phyloP scores from a whole-genome alignment of 2,888 invertebrate species.

The Meloe dianella region DNA sequence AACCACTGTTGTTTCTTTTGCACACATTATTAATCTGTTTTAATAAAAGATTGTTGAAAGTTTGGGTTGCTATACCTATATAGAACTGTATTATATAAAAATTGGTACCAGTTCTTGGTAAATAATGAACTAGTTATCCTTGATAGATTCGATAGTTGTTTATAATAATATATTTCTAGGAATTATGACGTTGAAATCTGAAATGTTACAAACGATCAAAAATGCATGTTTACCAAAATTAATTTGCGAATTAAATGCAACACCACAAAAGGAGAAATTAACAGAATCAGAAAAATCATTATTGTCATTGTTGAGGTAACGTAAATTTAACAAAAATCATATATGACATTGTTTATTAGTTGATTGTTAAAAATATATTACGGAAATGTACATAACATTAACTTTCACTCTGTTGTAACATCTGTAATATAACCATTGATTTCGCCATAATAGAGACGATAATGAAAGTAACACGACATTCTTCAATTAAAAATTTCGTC shows the following conservation, averaged over 20 bases:
- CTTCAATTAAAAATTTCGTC: constrained; percentile 8
- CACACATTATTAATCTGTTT: neutral
- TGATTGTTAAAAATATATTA: constrained; percentile 41
- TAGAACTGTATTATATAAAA: constrained; percentile 5
- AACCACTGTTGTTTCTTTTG: neutral
- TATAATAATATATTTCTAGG: constrained; percentile 48
- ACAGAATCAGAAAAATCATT: constrained; percentile 68
- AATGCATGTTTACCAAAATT: constrained; percentile 70
- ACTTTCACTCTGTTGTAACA: constrained; percentile 41
- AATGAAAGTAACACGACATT: constrained; percentile 12
- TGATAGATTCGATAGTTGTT: constrained; percentile 2
- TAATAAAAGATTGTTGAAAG: neutral
- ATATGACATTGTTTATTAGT: constrained; percentile 15
- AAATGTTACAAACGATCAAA: constrained; percentile 66
- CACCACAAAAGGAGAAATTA: constrained; percentile 65
- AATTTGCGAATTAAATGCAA: constrained; percentile 70
- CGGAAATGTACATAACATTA: constrained; percentile 43
- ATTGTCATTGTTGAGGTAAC: constrained; percentile 66
- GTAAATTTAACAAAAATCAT: constrained; percentile 10
- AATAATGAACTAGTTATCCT: neutral
- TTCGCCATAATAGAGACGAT: constrained; percentile 23
- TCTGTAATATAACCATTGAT: constrained; percentile 31
- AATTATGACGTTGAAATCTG: constrained; percentile 58
- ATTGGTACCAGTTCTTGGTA: constrained; percentile 8
- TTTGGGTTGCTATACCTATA: neutral